Evolutionary conservation across 2,888 invertebrate genomes (phyloP).

Genomic region (Argyra leucocephala): DNA sequence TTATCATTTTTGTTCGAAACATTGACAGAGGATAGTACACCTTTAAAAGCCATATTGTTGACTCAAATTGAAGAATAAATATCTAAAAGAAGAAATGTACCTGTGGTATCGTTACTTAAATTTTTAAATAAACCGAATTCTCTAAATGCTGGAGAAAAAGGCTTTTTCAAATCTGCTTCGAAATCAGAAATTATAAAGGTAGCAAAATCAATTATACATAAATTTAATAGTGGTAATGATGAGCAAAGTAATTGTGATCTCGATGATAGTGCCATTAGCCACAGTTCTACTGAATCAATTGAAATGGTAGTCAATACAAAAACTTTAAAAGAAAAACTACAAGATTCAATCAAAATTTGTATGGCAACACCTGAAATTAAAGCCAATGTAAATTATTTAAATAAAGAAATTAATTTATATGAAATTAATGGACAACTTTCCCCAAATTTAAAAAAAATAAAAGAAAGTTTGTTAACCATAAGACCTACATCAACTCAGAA

Average conservation of each 20-base stretch:
- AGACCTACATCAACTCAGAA: too few species aligned
- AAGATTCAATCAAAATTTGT: too few species aligned
- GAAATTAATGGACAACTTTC: too few species aligned
- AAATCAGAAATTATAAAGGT: background rate
- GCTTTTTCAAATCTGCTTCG: background rate
- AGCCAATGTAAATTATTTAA: too few species aligned
- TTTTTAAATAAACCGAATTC: background rate
- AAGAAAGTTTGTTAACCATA: too few species aligned
- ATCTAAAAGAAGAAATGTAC: background rate
- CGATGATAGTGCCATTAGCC: too few species aligned
- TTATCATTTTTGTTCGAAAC: slow-evolving; percentile 8
- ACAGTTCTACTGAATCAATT: too few species aligned
- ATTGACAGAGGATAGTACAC: background rate
- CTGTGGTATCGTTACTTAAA: slow-evolving; percentile 1
- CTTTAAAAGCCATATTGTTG: background rate
- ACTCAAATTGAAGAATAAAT: background rate
- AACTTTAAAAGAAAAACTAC: too few species aligned
- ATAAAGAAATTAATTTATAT: too few species aligned
- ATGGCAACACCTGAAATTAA: too few species aligned
- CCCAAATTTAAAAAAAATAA: too few species aligned
- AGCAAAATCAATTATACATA: slow-evolving; percentile 2
- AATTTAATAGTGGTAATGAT: background rate
- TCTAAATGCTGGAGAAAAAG: background rate
- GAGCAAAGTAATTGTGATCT: background rate
- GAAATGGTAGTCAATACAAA: too few species aligned